These are phyloP conservation scores for Diloba caeruleocephala DNA, from an alignment of 2,888 invertebrate species.

Conservation along the genomic window DNA sequence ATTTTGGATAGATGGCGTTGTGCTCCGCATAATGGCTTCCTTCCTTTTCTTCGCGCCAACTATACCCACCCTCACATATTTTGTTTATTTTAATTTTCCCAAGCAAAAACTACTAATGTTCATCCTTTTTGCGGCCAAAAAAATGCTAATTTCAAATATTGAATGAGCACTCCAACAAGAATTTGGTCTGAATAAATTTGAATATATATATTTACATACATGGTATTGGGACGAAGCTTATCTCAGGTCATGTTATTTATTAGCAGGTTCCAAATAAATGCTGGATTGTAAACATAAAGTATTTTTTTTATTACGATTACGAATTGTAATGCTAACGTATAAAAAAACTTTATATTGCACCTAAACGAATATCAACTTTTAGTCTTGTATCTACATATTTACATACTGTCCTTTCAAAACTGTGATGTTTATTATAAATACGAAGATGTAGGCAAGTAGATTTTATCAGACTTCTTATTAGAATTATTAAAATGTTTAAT, in stretches of 20 bases:
- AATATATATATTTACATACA: conserved; percentile 59
- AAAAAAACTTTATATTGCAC: conserved; percentile 2
- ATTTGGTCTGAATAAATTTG: conserved; percentile 66
- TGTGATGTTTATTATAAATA: too few species aligned
- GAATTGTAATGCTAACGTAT: too few species aligned
- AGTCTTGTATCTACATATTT: neutral
- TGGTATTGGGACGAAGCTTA: conserved; percentile 54
- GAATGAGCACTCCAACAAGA: conserved; percentile 53
- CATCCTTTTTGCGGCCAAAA: conserved; percentile 23
- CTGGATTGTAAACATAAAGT: conserved; percentile 21
- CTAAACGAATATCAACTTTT: neutral
- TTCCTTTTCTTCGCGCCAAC: conserved; percentile 60
- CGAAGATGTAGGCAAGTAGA: too few species aligned
- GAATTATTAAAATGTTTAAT: conserved; percentile 29
- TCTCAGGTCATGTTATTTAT: conserved; percentile 57
- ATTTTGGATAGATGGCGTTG: conserved; percentile 88
- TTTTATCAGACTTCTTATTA: conserved; percentile 1
- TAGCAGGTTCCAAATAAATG: conserved; percentile 38
- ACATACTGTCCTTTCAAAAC: neutral
- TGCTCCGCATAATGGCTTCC: conserved; percentile 77
- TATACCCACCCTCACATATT: conserved; percentile 50
- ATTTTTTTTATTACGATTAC: conserved; percentile 27
- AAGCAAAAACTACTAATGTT: conserved; percentile 41
- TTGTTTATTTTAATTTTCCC: conserved; percentile 55
- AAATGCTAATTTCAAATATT: conserved; percentile 40